Conservation (phyloP, 92 coral and sea anemone genomes). For the Palythoa caribaeorum region DNA sequence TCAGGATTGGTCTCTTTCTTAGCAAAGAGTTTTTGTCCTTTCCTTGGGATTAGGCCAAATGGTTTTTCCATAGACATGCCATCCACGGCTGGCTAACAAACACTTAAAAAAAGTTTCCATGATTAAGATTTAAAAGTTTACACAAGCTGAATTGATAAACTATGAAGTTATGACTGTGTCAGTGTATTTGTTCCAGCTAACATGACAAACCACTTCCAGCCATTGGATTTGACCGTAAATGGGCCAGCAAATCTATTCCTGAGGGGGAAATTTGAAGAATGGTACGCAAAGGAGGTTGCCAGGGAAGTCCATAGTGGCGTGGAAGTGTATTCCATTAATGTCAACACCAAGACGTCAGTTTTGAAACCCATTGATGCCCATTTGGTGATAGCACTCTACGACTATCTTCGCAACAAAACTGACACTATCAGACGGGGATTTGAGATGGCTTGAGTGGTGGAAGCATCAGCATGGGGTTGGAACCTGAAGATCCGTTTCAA, state of each 20-base stretch:
- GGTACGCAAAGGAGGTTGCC: slow-evolving; percentile 26
- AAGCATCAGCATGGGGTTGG: not conserved
- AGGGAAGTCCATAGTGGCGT: slow-evolving; percentile 31
- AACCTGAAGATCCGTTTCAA: slow-evolving; percentile 34
- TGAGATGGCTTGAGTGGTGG: slow-evolving; percentile 18
- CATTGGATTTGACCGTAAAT: not conserved
- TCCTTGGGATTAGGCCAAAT: slow-evolving; percentile 33
- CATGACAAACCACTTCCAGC: slow-evolving; percentile 16
- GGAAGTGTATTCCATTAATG: slow-evolving; percentile 28
- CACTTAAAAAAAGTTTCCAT: slow-evolving; percentile 14
- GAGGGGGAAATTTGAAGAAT: not conserved
- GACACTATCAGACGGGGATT: not conserved
- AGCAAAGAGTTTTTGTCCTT: slow-evolving; percentile 35
- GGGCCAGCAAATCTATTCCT: slow-evolving; percentile 40
- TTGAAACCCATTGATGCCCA: slow-evolving; percentile 46
- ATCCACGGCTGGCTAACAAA: slow-evolving; percentile 36
- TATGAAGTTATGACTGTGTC: slow-evolving; percentile 34
- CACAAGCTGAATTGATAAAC: not conserved
- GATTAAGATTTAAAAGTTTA: not conserved
- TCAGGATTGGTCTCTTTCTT: not conserved
- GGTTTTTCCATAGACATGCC: no score
- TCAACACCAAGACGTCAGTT: slow-evolving; percentile 4
- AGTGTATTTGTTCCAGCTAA: slow-evolving; percentile 26
- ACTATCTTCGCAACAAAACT: not conserved
- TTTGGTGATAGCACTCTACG: slow-evolving; percentile 22